Evolutionary conservation across 2,113 vertebrate genomes (phyloP).

Genomic region (Paramormyrops kingsleyae): DNA sequence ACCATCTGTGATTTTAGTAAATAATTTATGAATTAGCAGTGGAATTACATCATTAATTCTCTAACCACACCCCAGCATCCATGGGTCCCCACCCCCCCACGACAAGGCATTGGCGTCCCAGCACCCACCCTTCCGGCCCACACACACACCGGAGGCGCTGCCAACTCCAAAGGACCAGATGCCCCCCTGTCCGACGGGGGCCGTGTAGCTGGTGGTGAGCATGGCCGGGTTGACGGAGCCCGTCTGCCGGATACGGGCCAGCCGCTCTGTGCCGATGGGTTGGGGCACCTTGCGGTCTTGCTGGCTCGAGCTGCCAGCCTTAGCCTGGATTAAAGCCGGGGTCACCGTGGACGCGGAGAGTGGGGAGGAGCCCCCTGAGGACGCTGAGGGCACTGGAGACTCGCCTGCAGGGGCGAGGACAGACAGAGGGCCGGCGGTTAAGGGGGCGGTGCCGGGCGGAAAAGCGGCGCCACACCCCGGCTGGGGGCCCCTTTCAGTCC

Average conservation of each 20-base stretch:
- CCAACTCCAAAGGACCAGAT: slow-evolving; percentile 98
- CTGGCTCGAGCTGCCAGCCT: slow-evolving; percentile 68
- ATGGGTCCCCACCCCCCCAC: not conserved
- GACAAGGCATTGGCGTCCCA: not conserved
- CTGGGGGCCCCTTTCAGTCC: not conserved
- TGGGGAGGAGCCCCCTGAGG: slow-evolving; percentile 84
- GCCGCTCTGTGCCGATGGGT: slow-evolving; percentile 90
- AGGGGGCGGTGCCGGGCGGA: too few relatives aligned
- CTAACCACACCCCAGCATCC: not conserved
- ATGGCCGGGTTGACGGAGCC: slow-evolving; percentile 83
- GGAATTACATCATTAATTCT: not conserved
- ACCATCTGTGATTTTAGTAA: not conserved
- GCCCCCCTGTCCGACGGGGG: slow-evolving; percentile 90
- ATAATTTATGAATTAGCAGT: not conserved
- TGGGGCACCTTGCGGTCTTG: slow-evolving; percentile 93
- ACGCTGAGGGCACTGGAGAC: slow-evolving; percentile 85
- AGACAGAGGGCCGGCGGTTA: not conserved
- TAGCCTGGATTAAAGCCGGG: slow-evolving; percentile 76
- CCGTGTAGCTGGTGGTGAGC: slow-evolving; percentile 83
- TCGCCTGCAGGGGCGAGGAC: slow-evolving; percentile 70
- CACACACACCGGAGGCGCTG: slow-evolving; percentile 75
- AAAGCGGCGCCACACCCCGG: not conserved
- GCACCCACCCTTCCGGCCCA: not conserved
- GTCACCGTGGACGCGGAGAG: slow-evolving; percentile 79
- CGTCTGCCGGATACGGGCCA: slow-evolving; percentile 92